Evolutionary conservation across 2,888 invertebrate genomes (phyloP).

Genomic region (Drosophila maculinotata): DNA sequence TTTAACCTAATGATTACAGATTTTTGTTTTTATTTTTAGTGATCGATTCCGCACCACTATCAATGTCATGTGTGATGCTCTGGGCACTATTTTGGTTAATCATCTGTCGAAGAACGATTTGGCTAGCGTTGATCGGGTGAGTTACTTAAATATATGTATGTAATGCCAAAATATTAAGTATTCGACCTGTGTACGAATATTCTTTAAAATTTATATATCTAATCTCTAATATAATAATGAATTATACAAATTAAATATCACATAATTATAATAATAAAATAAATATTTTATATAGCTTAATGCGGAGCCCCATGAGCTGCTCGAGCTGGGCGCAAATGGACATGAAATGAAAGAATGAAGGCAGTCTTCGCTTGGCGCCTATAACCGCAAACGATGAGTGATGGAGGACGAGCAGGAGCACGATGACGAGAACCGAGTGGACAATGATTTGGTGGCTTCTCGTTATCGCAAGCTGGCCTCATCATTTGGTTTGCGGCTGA

Average conservation of each 20-base stretch:
- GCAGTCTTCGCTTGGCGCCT: constrained; percentile 71
- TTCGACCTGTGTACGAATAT: no score
- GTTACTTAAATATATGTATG: constrained; percentile 8
- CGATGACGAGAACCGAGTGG: constrained; percentile 29
- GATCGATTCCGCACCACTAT: constrained; percentile 95
- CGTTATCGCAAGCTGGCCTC: constrained; percentile 42
- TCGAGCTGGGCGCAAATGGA: constrained; percentile 87
- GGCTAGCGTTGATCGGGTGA: constrained; percentile 85
- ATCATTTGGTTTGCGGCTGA: constrained; percentile 62
- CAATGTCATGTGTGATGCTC: constrained; percentile 97
- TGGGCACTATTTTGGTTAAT: constrained; percentile 96
- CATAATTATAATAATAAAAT: neutral
- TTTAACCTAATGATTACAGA: neutral
- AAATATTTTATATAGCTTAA: constrained; percentile 73
- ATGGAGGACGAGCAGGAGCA: constrained; percentile 30
- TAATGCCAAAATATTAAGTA: no score
- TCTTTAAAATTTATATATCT: no score
- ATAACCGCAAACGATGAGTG: constrained; percentile 80
- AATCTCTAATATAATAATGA: no score
- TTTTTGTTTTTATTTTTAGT: constrained; percentile 85
- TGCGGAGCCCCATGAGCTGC: constrained; percentile 88
- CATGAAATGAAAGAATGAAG: constrained; percentile 85
- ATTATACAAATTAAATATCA: no score
- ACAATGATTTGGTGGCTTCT: constrained; percentile 10
- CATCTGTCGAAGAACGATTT: constrained; percentile 92